Evolutionary conservation across 1,140 invertebrate species (phyloP).

Genomic region (Mylabris phalerata): DNA sequence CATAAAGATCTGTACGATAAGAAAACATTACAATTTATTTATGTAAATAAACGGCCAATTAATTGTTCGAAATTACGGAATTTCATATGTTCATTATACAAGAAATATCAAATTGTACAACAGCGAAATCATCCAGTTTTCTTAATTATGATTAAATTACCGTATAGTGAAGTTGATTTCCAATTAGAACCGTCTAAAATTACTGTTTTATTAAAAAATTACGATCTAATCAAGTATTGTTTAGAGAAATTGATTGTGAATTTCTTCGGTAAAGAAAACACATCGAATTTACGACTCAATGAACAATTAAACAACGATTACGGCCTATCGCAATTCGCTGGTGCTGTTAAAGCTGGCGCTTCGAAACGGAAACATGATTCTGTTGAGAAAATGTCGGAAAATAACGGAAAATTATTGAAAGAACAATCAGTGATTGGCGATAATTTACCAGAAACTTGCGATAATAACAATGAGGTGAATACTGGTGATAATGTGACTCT

Average conservation of each 20-base stretch:
- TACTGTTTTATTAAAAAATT: constrained; percentile 55
- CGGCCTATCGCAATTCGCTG: constrained; percentile 31
- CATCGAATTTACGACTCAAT: background rate
- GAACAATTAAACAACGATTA: constrained; percentile 15
- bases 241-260: constrained; percentile 46
- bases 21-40: constrained; percentile 54
- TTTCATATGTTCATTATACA: constrained; percentile 42
- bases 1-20: constrained; percentile 42
- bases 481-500: constrained; percentile 1
- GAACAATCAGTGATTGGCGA: too few species aligned
- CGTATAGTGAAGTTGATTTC: constrained; percentile 51
- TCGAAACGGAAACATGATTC: constrained; percentile 16
- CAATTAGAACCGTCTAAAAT: constrained; percentile 47
- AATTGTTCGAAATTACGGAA: constrained; percentile 48
- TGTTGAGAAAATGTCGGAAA: too few species aligned
- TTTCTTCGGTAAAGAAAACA: constrained; percentile 1
- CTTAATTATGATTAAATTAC: constrained; percentile 55
- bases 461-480: background rate
- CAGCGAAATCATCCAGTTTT: constrained; percentile 48
- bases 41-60: constrained; percentile 55
- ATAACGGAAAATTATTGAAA: too few species aligned
- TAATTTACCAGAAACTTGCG: too few species aligned
- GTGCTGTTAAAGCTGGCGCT: constrained; percentile 27
- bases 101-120: constrained; percentile 25
- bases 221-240: constrained; percentile 46